Percentiles rank a stretch among this genome's conserved stretches.
These are phyloP conservation scores for Trachelus tabidus DNA, from an alignment of 2,888 invertebrate species.

Conservation along the genomic window DNA sequence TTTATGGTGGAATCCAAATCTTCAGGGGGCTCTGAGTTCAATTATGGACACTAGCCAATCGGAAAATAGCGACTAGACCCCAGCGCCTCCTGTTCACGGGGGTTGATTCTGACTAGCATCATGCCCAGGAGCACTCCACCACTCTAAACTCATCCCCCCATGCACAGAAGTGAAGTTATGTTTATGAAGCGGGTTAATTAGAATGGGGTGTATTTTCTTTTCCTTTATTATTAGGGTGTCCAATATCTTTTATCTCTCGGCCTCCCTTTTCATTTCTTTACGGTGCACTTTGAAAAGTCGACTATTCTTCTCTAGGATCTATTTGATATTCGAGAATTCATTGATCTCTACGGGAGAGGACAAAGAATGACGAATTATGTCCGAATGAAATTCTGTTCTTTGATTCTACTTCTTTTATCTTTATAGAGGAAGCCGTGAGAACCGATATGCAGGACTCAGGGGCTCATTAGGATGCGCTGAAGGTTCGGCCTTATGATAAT, in stretches of 20 bases:
- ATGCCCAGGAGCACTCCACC: slow-evolving; percentile 13
- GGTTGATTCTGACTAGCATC: slow-evolving; percentile 4
- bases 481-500: slow-evolving; percentile 41
- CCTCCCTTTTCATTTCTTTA: not conserved
- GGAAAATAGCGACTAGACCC: slow-evolving; percentile 44
- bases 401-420: not conserved
- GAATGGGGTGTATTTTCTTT: slow-evolving; percentile 21
- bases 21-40: slow-evolving; percentile 36
- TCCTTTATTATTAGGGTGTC: not conserved
- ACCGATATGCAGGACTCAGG: not conserved
- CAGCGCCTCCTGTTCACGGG: slow-evolving; percentile 23
- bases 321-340: not conserved
- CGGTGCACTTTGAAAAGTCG: not conserved
- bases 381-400: not conserved
- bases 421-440: not conserved
- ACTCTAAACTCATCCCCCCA: slow-evolving; percentile 5
- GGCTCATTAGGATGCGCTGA: slow-evolving; percentile 32
- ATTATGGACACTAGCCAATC: slow-evolving; percentile 56
- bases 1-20: slow-evolving; percentile 34
- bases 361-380: not conserved
- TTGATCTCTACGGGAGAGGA: not conserved
- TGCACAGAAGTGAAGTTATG: slow-evolving; percentile 32
- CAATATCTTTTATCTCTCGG: not conserved
- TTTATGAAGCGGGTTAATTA: slow-evolving; percentile 52
- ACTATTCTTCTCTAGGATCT: not conserved